These are phyloP conservation scores for Acridotheres tristis DNA, from an alignment of 2,797 vertebrate genomes.

Conservation along the genomic window DNA sequence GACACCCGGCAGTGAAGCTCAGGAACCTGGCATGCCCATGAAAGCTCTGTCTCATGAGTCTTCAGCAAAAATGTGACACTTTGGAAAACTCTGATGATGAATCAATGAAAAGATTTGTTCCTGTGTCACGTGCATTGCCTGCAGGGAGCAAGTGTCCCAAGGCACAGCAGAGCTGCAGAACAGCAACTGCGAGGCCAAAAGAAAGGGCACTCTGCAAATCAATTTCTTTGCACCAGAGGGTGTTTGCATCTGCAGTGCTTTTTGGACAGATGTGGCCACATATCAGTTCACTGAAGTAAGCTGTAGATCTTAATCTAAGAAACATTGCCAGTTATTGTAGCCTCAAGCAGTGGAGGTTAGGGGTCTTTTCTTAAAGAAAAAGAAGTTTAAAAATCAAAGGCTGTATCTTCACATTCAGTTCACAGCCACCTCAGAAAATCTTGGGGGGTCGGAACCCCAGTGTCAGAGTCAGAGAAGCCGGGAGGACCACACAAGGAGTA, in stretches of 20 bases:
- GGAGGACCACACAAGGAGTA: neutral
- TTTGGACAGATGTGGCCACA: neutral
- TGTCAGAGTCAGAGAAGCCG: neutral
- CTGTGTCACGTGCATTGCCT: fast-evolving
- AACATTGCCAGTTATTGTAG: neutral
- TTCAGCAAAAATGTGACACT: neutral
- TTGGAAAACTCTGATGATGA: neutral
- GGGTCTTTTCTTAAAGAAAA: neutral
- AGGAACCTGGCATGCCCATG: neutral
- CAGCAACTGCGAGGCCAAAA: neutral
- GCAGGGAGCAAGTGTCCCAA: neutral
- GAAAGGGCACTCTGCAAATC: neutral
- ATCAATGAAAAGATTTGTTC: neutral
- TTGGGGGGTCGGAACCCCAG: fast-evolving
- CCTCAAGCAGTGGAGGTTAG: neutral
- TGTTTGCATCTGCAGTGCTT: neutral
- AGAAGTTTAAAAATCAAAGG: neutral
- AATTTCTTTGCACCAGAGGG: neutral
- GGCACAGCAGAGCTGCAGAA: neutral
- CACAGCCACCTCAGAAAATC: neutral
- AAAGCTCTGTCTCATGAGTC: neutral
- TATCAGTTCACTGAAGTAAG: neutral
- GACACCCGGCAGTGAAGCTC: neutral
- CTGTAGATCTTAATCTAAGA: neutral
- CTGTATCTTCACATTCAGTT: neutral